Conservation (phyloP, 2,113 vertebrate genomes). For the Pleuronectes platessa region DNA sequence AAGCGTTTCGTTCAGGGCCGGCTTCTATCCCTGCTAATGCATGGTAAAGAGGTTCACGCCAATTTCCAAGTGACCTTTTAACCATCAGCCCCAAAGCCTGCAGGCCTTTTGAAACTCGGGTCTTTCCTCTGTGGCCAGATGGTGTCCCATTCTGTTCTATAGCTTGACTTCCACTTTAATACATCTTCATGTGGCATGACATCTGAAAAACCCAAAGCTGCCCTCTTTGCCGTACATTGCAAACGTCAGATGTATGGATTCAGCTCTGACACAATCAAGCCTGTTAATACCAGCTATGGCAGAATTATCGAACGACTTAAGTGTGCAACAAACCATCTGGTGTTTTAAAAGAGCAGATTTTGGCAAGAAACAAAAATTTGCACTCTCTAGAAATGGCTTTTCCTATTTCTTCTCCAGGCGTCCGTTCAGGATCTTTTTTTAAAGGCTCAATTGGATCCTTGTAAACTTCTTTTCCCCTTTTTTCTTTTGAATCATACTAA, state of each 20-base stretch:
- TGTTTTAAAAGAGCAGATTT: neutral
- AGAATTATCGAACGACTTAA: slow-evolving; percentile 3
- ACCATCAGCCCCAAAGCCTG: slow-evolving; percentile 29
- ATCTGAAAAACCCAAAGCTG: slow-evolving; percentile 9
- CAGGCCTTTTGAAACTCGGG: slow-evolving; percentile 12
- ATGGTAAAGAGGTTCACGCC: slow-evolving; percentile 58
- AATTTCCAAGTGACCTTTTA: slow-evolving; percentile 60
- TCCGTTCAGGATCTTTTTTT: neutral
- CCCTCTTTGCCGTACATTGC: neutral
- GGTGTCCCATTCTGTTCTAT: slow-evolving; percentile 16
- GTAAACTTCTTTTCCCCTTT: neutral
- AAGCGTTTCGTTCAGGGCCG: slow-evolving; percentile 45
- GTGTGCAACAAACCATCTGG: neutral
- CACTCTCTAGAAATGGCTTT: neutral
- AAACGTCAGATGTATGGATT: neutral
- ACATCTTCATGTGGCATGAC: slow-evolving; percentile 10
- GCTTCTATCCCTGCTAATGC: slow-evolving; percentile 53
- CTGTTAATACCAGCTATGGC: neutral
- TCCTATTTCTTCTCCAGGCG: slow-evolving; percentile 2
- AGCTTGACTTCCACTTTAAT: slow-evolving; percentile 19
- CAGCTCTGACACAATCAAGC: neutral
- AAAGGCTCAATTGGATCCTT: too few relatives aligned
- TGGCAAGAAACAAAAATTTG: neutral
- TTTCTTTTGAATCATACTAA: slow-evolving; percentile 18
- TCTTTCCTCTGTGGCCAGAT: slow-evolving; percentile 21